Evolutionary conservation across 2,888 invertebrate genomes (phyloP), one percentile per base, ranked within the genome.

Genomic region (Acanthosoma haemorrhoidale): DNA sequence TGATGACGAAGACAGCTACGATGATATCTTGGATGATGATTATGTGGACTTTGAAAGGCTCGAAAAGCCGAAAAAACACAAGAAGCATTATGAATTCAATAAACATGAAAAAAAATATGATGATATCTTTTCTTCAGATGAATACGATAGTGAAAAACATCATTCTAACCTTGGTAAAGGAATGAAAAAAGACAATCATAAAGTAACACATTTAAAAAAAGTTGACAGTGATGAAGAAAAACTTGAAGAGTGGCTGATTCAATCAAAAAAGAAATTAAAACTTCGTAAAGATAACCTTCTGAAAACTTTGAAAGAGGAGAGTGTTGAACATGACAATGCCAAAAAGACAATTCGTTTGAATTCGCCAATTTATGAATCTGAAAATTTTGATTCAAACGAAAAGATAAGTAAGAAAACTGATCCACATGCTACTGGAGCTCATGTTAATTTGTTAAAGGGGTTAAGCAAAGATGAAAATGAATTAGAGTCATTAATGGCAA

Each of bases 281-380:
- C 70, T 73, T 32, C 70, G 72, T n/a, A 74, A 75, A 61, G 73
- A 75, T 32, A 73, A 75, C 36, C 34, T 75, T 59, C 41, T 75
- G 59, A 75, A 74, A 61, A 74, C 67, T 36, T 69, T 75, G 29
- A 73, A 73, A 57, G 71, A 70, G 68, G 70, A 70, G 32, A 70
- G 32, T 16, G 51, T 43, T 25, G 39, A 41, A 11, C 38, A 25
- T 64, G 21, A 1, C 15, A 25, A 31, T 36, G 39, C 13, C 15
- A 41, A 64, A 16, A 66, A 66, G 31, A 67, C 15, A 2, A 18
- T 67, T 41, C 67, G 57, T 34, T 57, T 67, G 25, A 67, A 67
- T 9, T 67, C 67, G 16, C 67, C 67, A 3, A 25, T 57, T 3
- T 21, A 18, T 18, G 18, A 31, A 16, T 51, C 57, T 2, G 67